A percentile compares a stretch with the other conserved stretches of the same genome.
Conservation (phyloP, 2,113 vertebrate species). For the Mormyrus lacerda region DNA sequence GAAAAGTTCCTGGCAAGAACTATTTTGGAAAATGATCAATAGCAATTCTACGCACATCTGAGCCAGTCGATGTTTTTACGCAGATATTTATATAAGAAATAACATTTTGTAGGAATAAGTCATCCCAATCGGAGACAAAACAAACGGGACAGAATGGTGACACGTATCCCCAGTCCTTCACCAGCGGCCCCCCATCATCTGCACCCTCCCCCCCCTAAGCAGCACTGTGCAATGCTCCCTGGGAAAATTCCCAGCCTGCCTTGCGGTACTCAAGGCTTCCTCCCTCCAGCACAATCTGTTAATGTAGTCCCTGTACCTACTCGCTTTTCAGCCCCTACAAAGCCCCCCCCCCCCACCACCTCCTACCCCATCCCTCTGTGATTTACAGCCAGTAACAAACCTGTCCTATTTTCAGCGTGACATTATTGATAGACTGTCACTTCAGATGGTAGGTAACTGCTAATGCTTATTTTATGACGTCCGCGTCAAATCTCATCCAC, state of each 20-base stretch:
- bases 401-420: conserved; percentile 69
- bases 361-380: conserved; percentile 32
- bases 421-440: conserved; percentile 74
- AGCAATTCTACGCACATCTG: not conserved
- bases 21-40: not conserved
- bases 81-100: not conserved
- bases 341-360: conserved; percentile 36
- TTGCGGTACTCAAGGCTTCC: conserved; percentile 35
- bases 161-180: not conserved
- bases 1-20: not conserved
- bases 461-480: conserved; percentile 72
- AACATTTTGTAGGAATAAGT: not conserved
- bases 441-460: conserved; percentile 62
- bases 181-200: not conserved
- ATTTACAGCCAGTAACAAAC: conserved; percentile 75
- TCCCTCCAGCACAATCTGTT: conserved; percentile 55
- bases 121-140: not conserved
- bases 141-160: not conserved
- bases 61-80: not conserved
- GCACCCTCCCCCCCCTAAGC: not conserved
- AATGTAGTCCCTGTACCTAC: conserved; percentile 61
- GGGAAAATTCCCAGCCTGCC: conserved; percentile 44
- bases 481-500: conserved; percentile 59
- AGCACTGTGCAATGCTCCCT: conserved; percentile 16
- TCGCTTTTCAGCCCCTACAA: conserved; percentile 47